Evolutionary conservation across 2,797 vertebrate genomes (phyloP).

Genomic region (Coilia nasus): DNA sequence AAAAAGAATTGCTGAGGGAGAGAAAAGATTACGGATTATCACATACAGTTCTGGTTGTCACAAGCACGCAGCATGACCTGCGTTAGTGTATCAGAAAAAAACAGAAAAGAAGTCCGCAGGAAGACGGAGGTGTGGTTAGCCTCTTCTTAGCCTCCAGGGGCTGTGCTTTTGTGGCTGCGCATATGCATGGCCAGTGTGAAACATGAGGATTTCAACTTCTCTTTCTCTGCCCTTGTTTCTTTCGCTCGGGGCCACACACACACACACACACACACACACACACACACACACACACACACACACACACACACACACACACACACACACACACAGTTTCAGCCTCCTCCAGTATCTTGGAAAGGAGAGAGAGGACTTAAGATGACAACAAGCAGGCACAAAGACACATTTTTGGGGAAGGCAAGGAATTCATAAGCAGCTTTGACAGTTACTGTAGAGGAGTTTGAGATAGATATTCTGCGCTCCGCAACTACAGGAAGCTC

Average conservation of each 20-base stretch:
- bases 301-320: slow-evolving; percentile 22
- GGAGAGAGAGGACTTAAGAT: slow-evolving; percentile 43
- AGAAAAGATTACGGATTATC: neutral
- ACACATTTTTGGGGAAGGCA: slow-evolving; percentile 40
- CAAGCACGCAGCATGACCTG: neutral
- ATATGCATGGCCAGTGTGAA: slow-evolving; percentile 31
- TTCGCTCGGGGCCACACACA: slow-evolving; percentile 31
- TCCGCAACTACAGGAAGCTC: neutral
- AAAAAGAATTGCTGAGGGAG: neutral
- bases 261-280: slow-evolving; percentile 1
- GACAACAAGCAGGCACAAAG: slow-evolving; percentile 44
- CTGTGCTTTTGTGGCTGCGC: slow-evolving; percentile 28
- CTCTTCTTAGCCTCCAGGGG: slow-evolving; percentile 13
- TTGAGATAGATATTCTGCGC: slow-evolving; percentile 39
- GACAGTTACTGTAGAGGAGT: slow-evolving; percentile 44
- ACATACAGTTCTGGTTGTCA: neutral
- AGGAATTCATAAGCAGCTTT: slow-evolving; percentile 47
- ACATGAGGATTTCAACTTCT: slow-evolving; percentile 34
- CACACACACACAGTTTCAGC: slow-evolving; percentile 34
- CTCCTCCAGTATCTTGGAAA: slow-evolving; percentile 47
- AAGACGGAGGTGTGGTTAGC: slow-evolving; percentile 5
- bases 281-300: neutral
- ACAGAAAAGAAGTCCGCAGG: slow-evolving; percentile 9
- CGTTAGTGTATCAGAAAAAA: neutral
- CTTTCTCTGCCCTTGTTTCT: neutral